These are phyloP conservation scores for Anhinga anhinga DNA, from an alignment of 2,113 vertebrate genomes.

Conservation along the genomic window DNA sequence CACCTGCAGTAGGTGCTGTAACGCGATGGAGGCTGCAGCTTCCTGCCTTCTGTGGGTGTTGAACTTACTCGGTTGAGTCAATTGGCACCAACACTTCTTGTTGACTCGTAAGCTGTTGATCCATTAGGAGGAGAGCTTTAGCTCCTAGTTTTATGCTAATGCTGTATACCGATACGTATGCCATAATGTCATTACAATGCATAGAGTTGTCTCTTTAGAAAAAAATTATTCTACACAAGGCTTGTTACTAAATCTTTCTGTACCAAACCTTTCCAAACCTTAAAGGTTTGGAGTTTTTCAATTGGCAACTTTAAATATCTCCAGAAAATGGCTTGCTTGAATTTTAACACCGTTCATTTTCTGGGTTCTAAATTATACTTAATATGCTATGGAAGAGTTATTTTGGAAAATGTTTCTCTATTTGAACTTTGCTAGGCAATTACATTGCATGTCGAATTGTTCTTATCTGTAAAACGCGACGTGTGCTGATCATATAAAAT, in stretches of 20 bases:
- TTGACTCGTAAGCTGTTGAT: not conserved
- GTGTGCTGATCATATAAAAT: not conserved
- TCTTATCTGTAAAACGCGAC: not conserved
- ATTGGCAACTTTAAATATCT: not conserved
- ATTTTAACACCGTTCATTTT: not conserved
- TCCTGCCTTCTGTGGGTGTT: not conserved
- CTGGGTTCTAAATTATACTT: not conserved
- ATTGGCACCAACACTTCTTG: not conserved
- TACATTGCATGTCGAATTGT: not conserved
- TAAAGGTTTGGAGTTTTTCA: not conserved
- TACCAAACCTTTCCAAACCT: too few relatives aligned
- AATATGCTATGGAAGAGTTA: not conserved
- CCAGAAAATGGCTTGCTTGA: not conserved
- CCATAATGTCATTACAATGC: not conserved
- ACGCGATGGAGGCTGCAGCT: not conserved
- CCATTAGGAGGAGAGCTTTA: not conserved
- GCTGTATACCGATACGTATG: not conserved
- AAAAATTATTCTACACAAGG: not conserved
- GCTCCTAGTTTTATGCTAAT: not conserved
- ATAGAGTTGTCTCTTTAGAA: not conserved
- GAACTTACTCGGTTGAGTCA: not conserved
- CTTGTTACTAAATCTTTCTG: not conserved
- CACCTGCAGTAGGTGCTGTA: not conserved
- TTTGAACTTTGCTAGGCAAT: not conserved
- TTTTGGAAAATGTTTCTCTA: not conserved